phyloP scores from a whole-genome alignment of 2,888 invertebrate genomes.

The Harpagoxenus sublaevis region DNA sequence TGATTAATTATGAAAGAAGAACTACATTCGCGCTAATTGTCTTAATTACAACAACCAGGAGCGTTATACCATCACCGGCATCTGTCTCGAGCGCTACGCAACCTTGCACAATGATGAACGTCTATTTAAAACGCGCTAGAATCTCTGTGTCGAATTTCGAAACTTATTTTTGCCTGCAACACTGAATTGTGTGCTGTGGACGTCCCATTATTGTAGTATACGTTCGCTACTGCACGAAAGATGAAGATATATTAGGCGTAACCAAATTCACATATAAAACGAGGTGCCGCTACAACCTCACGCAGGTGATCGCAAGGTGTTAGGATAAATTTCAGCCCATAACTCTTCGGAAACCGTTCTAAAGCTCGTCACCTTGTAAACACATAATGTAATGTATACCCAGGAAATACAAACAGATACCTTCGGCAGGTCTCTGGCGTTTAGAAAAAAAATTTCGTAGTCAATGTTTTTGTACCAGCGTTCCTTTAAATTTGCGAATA shows the following conservation, averaged over 20 bases:
- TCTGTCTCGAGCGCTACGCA: constrained; percentile 18
- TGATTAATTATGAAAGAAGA: constrained; percentile 54
- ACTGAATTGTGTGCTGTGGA: constrained; percentile 32
- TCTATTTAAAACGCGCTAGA: constrained; percentile 33
- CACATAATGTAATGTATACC: constrained; percentile 63
- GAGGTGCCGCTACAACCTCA: constrained; percentile 68
- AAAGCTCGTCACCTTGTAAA: constrained; percentile 69
- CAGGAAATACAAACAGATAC: constrained; percentile 27
- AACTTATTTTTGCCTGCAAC: constrained; percentile 23
- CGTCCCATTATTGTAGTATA: constrained; percentile 28
- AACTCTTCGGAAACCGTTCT: constrained; percentile 80
- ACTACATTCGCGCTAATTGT: constrained; percentile 47
- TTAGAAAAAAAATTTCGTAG: not conserved
- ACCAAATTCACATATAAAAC: constrained; percentile 64
- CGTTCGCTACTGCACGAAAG: constrained; percentile 60
- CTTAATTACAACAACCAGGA: constrained; percentile 45
- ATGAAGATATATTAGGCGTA: constrained; percentile 73
- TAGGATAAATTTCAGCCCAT: constrained; percentile 82
- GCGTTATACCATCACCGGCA: constrained; percentile 34
- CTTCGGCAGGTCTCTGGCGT: not conserved
- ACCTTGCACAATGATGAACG: constrained; percentile 31
- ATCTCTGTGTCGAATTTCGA: constrained; percentile 38
- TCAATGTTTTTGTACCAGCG: too few relatives aligned
- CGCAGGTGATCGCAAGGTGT: constrained; percentile 83
- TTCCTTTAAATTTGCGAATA: not conserved